Base-by-base conservation (phyloP, 2,888 invertebrate species). In the Boloria euphrosyne region DNA sequence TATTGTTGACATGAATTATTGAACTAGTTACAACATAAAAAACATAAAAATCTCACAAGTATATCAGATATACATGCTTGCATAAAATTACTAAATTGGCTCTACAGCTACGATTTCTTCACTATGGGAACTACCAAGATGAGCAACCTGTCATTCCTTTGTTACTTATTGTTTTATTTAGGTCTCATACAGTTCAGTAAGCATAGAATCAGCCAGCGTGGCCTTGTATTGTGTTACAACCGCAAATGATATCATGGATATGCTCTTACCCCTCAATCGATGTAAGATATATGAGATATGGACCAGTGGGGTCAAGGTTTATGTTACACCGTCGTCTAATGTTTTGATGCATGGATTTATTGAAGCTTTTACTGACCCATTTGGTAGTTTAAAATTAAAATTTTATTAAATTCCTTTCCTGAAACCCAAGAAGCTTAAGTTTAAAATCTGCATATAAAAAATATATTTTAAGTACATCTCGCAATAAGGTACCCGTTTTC, bases 121-220 rank as follows among this genome's bases (percentile, higher is more conserved):
- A 80, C 68, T 68, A 72, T 81, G 82, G 74, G 79, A 83, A 80
- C 78, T 74, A 76, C 76, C 75, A 74, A 80, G 77, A 77, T 74
- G 70, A 74, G 68, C 66, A 76, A 81, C 84, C 83, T 80, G 83
- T 83, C 80, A 87, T 86, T 89, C 81, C 81, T 88, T 89, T 89
- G 89, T 89, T 82, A 73, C 67, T 84, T 83, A 86, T 86, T 79
- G 83, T 79, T 80, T 80, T 82, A 69, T 66, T 82, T 80, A 79
- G 65, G 46, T 78, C 78, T 79, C 78, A 80, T 78, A 79, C 76
- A 71, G 72, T 75, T 75, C 70, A 74, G 71, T 73, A 69, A 71
- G 68, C 71, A 67, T 69, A 68, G 68, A 70, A 69, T 70, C 74
- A 74, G 68, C 38, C 67, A 72, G 60, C 67, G 69, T 72, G 70